Conservation (phyloP, 2,797 vertebrate genomes). For the Anomalospiza imberbis region DNA sequence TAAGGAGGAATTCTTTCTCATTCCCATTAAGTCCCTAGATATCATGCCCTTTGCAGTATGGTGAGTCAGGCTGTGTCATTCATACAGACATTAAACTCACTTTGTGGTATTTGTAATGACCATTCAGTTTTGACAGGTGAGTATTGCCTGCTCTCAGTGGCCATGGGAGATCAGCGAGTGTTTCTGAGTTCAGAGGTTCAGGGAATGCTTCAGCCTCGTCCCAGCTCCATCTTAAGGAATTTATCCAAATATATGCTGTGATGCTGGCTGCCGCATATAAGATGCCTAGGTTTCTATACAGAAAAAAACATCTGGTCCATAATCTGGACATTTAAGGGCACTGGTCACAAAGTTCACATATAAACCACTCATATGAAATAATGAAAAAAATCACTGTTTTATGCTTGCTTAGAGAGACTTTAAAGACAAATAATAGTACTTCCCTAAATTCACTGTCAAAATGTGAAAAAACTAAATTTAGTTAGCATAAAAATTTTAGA, state of each 20-base stretch:
- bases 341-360: background rate
- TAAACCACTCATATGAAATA: rapidly evolving
- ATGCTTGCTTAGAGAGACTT: background rate
- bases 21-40: background rate
- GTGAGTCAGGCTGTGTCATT: background rate
- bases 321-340: background rate
- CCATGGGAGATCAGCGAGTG: rapidly evolving
- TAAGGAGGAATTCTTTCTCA: background rate
- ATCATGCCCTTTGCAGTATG: background rate
- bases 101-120: background rate
- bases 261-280: background rate
- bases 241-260: background rate
- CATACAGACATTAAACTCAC: background rate
- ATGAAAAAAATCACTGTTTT: background rate
- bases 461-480: background rate
- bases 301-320: background rate
- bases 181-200: background rate
- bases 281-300: background rate
- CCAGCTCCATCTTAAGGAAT: background rate
- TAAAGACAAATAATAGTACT: background rate
- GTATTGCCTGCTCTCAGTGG: rapidly evolving
- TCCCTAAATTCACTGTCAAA: background rate
- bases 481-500: background rate
- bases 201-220: background rate
- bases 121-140: background rate